Evolutionary conservation across 64 coral and sea anemone species (phyloP), one percentile per base, ranked within the genome.

Genomic region (Stylophora pistillata): DNA sequence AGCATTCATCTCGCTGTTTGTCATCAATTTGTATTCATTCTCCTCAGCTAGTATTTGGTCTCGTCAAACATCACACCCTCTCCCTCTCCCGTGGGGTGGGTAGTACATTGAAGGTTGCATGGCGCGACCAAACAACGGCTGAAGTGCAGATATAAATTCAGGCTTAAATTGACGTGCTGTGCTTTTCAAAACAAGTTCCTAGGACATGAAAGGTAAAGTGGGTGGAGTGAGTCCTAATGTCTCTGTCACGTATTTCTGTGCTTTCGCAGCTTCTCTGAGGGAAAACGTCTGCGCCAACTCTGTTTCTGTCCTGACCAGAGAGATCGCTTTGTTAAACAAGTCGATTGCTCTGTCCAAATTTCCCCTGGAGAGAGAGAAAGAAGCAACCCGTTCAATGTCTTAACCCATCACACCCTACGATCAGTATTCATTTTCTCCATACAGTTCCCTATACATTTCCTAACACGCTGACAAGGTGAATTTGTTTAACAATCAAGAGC

Each of bases 231-330:
- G 81, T 72, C 97, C 97, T 61, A 99, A 84, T 55, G 77, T 90
- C 18, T 95, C 86, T 4, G 83, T 99, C 11, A 99, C 97, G 65
- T 95, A 89, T 27, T 94, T 78, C 68, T 99, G 97, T 58, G 97
- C 97, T 53, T 93, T 88, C 2, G 97, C 97, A 25, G 97, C 97
- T 87, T 99, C 92, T 31, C 87, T 81, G 10, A 99, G 87, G 18
- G 93, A 91, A 79, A 93, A 95, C 3, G 97, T 95, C 75, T 95
- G 97, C 16, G 93, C 97, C 82, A 99, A 90, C 54, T 99, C 97
- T 34, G 76, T 74, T 85, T 99, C 97, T 68, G 93, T 95, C 71
- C 93, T 84, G 41, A 99, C 97, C 56, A 99, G 90, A 30, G 89
- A 58, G n/a, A 99, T 72, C 23, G 93, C 91, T 72, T 90, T 92